phyloP scores from a whole-genome alignment of 2,113 vertebrate genomes.

The Notothenia rossii region DNA sequence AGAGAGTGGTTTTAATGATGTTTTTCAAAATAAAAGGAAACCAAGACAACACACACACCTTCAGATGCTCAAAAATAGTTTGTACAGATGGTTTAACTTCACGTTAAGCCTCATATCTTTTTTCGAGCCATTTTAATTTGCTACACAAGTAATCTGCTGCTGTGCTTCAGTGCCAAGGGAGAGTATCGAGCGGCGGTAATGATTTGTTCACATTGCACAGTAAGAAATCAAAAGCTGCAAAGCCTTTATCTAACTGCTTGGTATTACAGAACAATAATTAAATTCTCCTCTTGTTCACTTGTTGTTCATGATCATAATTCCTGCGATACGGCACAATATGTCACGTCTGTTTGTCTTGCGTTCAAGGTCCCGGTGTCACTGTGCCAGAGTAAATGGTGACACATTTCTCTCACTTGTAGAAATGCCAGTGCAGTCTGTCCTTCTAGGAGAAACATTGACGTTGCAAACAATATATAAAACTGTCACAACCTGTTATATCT shows the following conservation, averaged over 20 bases:
- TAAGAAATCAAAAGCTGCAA: constrained; percentile 46
- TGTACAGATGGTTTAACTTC: constrained; percentile 42
- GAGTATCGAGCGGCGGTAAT: constrained; percentile 82
- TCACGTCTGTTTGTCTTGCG: not conserved
- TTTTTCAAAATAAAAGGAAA: constrained; percentile 27
- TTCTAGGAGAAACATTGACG: not conserved
- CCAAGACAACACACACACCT: constrained; percentile 14
- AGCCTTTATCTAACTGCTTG: constrained; percentile 4
- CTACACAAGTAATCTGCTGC: constrained; percentile 77
- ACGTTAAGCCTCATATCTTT: constrained; percentile 46
- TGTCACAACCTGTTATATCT: too few relatives aligned
- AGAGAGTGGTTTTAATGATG: not conserved
- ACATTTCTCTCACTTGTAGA: not conserved
- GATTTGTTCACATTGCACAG: constrained; percentile 52
- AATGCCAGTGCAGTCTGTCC: not conserved
- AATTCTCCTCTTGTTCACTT: not conserved
- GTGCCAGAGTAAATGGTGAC: not conserved
- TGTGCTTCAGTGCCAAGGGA: constrained; percentile 83
- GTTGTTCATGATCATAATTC: constrained; percentile 16
- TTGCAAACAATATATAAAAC: not conserved
- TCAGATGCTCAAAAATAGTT: constrained; percentile 32
- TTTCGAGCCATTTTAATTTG: constrained; percentile 53
- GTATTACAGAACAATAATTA: constrained; percentile 2
- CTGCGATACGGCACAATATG: not conserved
- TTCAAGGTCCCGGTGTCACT: not conserved